Evolutionary conservation across 2,113 vertebrate genomes (phyloP).

Genomic region (Pachyramphus minor): DNA sequence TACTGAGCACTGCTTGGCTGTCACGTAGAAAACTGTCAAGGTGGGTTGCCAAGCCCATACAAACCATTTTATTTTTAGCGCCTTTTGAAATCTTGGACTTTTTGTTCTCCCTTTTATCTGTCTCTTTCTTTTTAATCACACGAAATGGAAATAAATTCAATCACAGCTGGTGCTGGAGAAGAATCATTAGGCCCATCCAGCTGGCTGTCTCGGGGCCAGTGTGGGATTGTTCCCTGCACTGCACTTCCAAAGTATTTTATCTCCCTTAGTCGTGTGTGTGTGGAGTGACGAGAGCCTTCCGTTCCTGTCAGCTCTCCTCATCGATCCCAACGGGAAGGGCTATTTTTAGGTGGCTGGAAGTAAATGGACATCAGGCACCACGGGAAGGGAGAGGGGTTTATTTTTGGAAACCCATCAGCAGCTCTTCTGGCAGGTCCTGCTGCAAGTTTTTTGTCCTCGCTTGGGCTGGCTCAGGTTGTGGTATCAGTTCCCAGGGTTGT

Average conservation of each 20-base stretch:
- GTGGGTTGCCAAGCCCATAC: neutral
- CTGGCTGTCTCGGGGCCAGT: neutral
- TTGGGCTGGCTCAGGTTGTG: neutral
- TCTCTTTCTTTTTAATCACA: slow-evolving; percentile 30
- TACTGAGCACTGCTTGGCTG: neutral
- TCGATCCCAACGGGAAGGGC: neutral
- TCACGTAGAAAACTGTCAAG: neutral
- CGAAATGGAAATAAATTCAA: slow-evolving; percentile 26
- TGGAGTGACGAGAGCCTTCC: slow-evolving; percentile 4
- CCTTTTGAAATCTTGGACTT: slow-evolving; percentile 24
- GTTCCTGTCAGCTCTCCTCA: neutral
- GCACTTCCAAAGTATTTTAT: neutral
- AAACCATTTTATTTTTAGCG: slow-evolving; percentile 30
- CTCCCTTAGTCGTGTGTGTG: neutral
- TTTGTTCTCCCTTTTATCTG: slow-evolving; percentile 50
- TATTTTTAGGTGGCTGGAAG: slow-evolving; percentile 37
- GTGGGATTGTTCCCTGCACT: neutral
- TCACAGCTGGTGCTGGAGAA: slow-evolving; percentile 39
- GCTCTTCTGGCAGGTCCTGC: neutral
- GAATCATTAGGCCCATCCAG: slow-evolving; percentile 37
- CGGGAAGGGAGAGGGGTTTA: neutral
- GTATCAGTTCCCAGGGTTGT: neutral
- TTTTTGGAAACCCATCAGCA: neutral
- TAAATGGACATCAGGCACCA: neutral
- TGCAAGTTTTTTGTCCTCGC: neutral